These are phyloP conservation scores for Dicerorhinus sumatrensis DNA, from an alignment of 2,113 vertebrate genomes.

Conservation along the genomic window DNA sequence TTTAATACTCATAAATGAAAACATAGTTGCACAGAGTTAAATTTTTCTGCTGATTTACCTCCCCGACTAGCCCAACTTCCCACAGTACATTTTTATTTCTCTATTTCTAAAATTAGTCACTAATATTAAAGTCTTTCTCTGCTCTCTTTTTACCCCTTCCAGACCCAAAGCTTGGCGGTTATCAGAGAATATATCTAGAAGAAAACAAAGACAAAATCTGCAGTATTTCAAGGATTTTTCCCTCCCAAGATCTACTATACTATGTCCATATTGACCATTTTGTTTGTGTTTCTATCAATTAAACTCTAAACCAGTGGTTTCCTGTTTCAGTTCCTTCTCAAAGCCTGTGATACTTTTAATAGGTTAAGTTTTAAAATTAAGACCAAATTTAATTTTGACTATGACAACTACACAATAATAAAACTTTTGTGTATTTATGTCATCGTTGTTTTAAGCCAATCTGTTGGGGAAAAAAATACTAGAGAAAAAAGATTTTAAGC, in stretches of 20 bases:
- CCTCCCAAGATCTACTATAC: not conserved
- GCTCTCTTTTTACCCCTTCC: not conserved
- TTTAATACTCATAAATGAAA: conserved; percentile 49
- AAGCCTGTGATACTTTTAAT: not conserved
- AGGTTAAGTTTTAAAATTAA: not conserved
- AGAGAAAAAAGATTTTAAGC: not conserved
- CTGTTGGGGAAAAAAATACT: not conserved
- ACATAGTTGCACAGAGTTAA: not conserved
- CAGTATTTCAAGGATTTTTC: not conserved
- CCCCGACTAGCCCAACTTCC: not conserved
- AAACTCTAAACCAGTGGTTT: not conserved
- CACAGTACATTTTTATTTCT: not conserved
- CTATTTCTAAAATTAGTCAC: not conserved
- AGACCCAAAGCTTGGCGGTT: not conserved
- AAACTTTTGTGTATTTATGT: not conserved
- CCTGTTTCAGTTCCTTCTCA: not conserved
- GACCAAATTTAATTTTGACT: not conserved
- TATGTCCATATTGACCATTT: not conserved
- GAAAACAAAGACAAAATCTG: not conserved
- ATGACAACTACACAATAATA: not conserved
- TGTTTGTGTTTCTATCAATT: not conserved
- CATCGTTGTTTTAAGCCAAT: not conserved
- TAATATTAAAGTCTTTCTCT: not conserved
- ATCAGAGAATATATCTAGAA: not conserved
- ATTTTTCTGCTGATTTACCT: conserved; percentile 53